A percentile compares a stretch with the other conserved stretches of the same genome.
Evolutionary conservation across 2,113 vertebrate species (phyloP).

Genomic region (Potamarius usumacintae): DNA sequence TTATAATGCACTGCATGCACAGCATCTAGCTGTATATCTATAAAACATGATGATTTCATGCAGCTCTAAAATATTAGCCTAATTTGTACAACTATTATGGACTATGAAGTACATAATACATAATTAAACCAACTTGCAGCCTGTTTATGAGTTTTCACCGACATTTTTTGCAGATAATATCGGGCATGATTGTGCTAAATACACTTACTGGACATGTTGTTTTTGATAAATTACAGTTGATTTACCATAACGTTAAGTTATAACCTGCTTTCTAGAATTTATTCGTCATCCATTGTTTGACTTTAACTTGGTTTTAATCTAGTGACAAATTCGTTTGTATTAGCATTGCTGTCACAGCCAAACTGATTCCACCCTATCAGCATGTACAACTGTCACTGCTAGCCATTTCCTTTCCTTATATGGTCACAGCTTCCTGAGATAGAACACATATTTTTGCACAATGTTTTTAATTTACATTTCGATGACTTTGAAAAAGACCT

Average conservation of each 20-base stretch:
- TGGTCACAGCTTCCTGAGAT: conserved; percentile 23
- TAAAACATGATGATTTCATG: conserved; percentile 12
- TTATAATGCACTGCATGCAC: conserved; percentile 6
- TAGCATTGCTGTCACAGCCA: not conserved
- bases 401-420: not conserved
- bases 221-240: not conserved
- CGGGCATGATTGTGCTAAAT: not conserved
- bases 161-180: not conserved
- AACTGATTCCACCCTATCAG: not conserved
- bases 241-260: not conserved
- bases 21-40: not conserved
- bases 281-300: not conserved
- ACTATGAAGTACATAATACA: not conserved
- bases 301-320: not conserved
- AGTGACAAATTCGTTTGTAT: not conserved
- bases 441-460: not conserved
- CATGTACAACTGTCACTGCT: not conserved
- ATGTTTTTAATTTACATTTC: not conserved
- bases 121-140: not conserved
- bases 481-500: not conserved
- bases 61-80: not conserved
- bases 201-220: not conserved
- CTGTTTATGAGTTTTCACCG: not conserved
- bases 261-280: not conserved
- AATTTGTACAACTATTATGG: not conserved